Evolutionary conservation across 2,888 invertebrate species (phyloP).

Genomic region (Aphelenchoides bicaudatus): DNA sequence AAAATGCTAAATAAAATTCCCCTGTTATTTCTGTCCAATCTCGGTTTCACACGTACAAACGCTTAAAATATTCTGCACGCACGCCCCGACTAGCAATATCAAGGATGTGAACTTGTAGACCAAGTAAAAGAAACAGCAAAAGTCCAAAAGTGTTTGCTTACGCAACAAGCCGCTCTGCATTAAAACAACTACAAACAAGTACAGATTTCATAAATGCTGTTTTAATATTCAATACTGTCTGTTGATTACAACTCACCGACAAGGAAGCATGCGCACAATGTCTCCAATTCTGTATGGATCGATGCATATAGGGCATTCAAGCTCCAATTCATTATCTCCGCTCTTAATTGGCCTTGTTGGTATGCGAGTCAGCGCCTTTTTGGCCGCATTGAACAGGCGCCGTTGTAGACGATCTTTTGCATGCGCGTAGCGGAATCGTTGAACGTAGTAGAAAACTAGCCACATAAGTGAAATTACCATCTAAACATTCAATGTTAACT

Average conservation of each 20-base stretch:
- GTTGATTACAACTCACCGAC: conserved; percentile 85
- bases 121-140: no score
- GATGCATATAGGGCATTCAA: conserved; percentile 87
- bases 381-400: conserved; percentile 81
- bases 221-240: no score
- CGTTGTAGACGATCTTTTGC: conserved; percentile 80
- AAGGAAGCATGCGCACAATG: conserved; percentile 80
- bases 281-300: conserved; percentile 84
- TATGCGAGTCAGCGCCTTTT: conserved; percentile 86
- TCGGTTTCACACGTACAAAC: no score
- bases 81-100: no score
- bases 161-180: no score
- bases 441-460: conserved; percentile 92
- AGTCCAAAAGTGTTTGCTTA: no score
- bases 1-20: no score
- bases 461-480: conserved; percentile 91
- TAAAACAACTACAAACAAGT: no score
- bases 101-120: no score
- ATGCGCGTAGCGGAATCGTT: conserved; percentile 86
- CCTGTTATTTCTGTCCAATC: no score
- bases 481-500: conserved; percentile 87
- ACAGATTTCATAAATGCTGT: no score
- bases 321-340: conserved; percentile 81
- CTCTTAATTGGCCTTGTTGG: conserved; percentile 81
- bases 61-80: no score